A percentile compares a stretch with the other conserved stretches of the same genome.
phyloP scores from a whole-genome alignment of 2,797 vertebrate species.

The Sus cebifrons region DNA sequence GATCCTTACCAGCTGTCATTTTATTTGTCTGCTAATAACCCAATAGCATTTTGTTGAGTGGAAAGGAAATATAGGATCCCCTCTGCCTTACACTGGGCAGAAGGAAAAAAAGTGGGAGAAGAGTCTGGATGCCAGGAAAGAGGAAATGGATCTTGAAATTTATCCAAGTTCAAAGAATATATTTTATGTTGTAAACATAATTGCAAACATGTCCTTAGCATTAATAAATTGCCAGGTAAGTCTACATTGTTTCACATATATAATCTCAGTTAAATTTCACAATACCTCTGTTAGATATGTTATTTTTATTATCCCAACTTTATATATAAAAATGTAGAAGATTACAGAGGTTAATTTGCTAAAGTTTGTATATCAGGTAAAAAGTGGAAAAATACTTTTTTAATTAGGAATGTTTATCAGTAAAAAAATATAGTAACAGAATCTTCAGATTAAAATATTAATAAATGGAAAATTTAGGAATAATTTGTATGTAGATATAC shows the following conservation, averaged over 20 bases:
- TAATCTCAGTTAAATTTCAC: neutral
- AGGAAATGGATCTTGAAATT: neutral
- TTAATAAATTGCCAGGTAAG: neutral
- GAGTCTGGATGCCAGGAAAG: neutral
- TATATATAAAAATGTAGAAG: neutral
- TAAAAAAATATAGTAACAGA: no score
- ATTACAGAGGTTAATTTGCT: neutral
- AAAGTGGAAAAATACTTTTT: neutral
- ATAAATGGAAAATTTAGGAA: no score
- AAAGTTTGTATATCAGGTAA: neutral
- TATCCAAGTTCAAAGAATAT: neutral
- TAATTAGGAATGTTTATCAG: no score
- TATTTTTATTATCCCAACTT: neutral
- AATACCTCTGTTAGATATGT: neutral
- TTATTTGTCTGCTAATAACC: neutral
- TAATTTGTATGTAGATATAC: no score
- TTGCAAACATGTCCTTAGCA: neutral
- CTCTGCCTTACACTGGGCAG: neutral
- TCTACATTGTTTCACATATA: neutral
- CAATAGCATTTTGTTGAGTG: neutral
- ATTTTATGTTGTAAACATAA: neutral
- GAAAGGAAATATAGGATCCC: neutral
- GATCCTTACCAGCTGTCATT: neutral
- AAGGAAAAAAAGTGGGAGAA: neutral
- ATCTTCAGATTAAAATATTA: no score